These are phyloP conservation scores for Mormyrops boulengeri DNA, from an alignment of 2,797 vertebrate species.

Conservation along the genomic window DNA sequence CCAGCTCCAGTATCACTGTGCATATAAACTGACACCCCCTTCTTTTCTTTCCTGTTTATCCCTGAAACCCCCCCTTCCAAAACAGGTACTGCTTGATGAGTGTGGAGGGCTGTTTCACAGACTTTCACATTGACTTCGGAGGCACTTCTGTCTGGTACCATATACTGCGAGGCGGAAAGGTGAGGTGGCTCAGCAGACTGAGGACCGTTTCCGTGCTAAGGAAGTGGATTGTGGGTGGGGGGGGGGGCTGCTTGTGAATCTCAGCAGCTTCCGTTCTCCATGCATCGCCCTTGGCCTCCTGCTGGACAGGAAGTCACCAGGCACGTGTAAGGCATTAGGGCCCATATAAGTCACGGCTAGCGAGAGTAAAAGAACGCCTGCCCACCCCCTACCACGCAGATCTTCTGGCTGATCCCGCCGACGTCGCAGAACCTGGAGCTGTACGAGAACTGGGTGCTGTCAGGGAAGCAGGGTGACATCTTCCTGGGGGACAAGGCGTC, in stretches of 20 bases:
- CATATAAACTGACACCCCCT: neutral
- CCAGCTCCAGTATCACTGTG: neutral
- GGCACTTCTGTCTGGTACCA: constrained; percentile 98
- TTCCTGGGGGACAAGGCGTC: constrained; percentile 90
- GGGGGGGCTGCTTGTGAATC: neutral
- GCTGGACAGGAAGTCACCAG: neutral
- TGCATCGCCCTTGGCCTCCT: no score
- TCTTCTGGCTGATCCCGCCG: constrained; percentile 97
- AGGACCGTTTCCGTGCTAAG: neutral
- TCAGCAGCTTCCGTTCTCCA: neutral
- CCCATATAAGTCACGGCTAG: neutral
- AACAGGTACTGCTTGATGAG: constrained; percentile 97
- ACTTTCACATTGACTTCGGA: constrained; percentile 96
- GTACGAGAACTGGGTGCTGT: constrained; percentile 97
- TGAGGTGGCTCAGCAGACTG: constrained; percentile 45
- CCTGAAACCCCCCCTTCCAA: neutral
- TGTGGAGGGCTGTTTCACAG: constrained; percentile 95
- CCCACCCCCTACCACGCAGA: constrained; percentile 50
- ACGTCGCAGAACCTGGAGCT: constrained; percentile 90
- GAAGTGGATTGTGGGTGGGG: neutral
- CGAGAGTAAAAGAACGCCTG: neutral
- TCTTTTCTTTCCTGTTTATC: neutral
- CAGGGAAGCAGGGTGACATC: constrained; percentile 95
- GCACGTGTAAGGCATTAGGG: neutral
- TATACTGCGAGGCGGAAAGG: constrained; percentile 92